A percentile compares a stretch with the other conserved stretches of the same genome.
Evolutionary conservation across 2,797 vertebrate species (phyloP).

Genomic region (Tenualosa ilisha): DNA sequence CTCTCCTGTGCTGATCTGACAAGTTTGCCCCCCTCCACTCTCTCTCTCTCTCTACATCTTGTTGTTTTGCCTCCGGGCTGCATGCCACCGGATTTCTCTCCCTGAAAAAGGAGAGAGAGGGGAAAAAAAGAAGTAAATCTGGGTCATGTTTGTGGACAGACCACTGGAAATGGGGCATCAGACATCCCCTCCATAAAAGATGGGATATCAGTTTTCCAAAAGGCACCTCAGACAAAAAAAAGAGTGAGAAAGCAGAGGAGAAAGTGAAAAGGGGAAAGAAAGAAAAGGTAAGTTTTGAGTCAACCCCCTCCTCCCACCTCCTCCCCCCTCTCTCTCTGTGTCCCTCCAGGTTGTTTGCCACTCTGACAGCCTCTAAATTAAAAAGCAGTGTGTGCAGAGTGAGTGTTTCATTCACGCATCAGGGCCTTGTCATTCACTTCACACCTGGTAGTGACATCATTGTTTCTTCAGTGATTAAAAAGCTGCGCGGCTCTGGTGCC

Average conservation of each 20-base stretch:
- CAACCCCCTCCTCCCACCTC: too few species aligned
- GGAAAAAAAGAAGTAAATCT: slow-evolving; percentile 38
- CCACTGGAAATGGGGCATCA: slow-evolving; percentile 51
- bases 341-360: slow-evolving; percentile 43
- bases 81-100: background rate
- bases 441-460: slow-evolving; percentile 44
- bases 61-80: background rate
- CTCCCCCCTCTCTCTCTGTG: slow-evolving; percentile 11
- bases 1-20: background rate
- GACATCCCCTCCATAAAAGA: slow-evolving; percentile 42
- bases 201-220: slow-evolving; percentile 31
- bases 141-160: slow-evolving; percentile 51
- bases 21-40: background rate
- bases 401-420: slow-evolving; percentile 39
- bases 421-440: slow-evolving; percentile 38
- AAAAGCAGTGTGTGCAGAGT: slow-evolving; percentile 31
- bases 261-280: background rate
- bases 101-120: background rate
- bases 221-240: background rate
- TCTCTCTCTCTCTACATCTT: background rate
- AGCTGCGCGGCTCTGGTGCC: background rate
- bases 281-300: background rate
- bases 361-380: slow-evolving; percentile 37
- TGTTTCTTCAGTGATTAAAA: slow-evolving; percentile 33
- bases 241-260: background rate